Evolutionary conservation across 1,140 invertebrate species (phyloP), one percentile per base, ranked within the genome.

Genomic region (Pogonus chalceus): DNA sequence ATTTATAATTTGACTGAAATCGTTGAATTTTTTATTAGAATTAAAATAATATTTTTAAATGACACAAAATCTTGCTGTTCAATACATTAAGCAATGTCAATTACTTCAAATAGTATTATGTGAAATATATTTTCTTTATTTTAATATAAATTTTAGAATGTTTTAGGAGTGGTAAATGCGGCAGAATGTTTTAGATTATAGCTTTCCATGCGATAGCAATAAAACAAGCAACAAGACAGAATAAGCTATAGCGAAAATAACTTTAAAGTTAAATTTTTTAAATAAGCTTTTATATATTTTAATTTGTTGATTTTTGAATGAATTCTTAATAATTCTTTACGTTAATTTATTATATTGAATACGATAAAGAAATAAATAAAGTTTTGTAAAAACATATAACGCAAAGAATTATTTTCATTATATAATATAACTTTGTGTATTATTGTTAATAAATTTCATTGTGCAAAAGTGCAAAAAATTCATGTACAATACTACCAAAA

Each of bases 371-470:
- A n/a, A n/a, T n/a, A n/a, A n/a, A n/a, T n/a, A n/a, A n/a, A n/a
- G n/a, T n/a, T n/a, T n/a, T n/a, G n/a, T n/a, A n/a, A n/a, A n/a
- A n/a, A n/a, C n/a, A n/a, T n/a, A n/a, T n/a, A n/a, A n/a, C n/a
- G n/a, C n/a, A n/a, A n/a, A n/a, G n/a, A n/a, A n/a, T n/a, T n/a
- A n/a, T n/a, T n/a, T n/a, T n/a, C n/a, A n/a, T n/a, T n/a, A n/a
- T n/a, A n/a, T n/a, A 31, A 31, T 31, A 31, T 31, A 31, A 4
- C 26, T 31, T 4, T 31, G 9, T 16, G 7, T 26, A 50, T 26
- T 51, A 20, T 14, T 35, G 9, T 26, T 43, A 73, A 79, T 75
- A 73, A 85, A 82, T 81, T 74, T 85, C 82, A 72, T 83, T 85
- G 55, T 78, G 76, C 10, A 85, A 67, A n/a, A 56, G 81, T 72